Conservation (phyloP, 2,888 invertebrate genomes). For the Acleris literana region DNA sequence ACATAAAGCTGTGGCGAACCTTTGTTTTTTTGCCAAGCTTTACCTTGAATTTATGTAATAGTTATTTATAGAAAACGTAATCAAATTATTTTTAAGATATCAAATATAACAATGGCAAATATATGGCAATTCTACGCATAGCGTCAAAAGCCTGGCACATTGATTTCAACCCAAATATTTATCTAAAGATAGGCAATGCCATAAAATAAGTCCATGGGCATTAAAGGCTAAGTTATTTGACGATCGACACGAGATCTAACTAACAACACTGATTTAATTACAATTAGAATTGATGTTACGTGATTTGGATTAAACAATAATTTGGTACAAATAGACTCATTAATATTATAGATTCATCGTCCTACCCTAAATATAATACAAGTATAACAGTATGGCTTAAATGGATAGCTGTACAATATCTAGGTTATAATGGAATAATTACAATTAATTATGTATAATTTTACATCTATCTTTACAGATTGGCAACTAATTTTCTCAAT, state of each 20-base stretch:
- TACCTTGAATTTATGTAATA: too few species aligned
- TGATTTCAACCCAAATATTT: too few species aligned
- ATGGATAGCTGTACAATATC: slow-evolving; percentile 26
- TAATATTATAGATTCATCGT: slow-evolving; percentile 19
- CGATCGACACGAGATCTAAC: too few species aligned
- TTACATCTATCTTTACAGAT: slow-evolving; percentile 56
- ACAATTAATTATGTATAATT: slow-evolving; percentile 41
- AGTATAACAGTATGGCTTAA: slow-evolving; percentile 24
- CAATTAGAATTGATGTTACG: not conserved
- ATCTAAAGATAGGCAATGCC: too few species aligned
- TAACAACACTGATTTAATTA: too few species aligned
- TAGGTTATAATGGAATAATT: slow-evolving; percentile 42
- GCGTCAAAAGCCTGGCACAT: not conserved
- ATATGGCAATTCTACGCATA: not conserved
- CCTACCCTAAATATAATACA: slow-evolving; percentile 21
- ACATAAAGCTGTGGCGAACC: too few species aligned
- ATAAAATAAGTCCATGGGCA: too few species aligned
- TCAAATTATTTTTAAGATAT: too few species aligned
- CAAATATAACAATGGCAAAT: slow-evolving; percentile 11
- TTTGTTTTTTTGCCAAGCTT: too few species aligned
- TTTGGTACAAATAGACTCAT: slow-evolving; percentile 9
- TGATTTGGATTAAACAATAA: not conserved
- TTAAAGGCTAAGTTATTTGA: too few species aligned
- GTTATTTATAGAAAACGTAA: too few species aligned
- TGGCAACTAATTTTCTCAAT: slow-evolving; percentile 59